phyloP scores from a whole-genome alignment of 2,113 vertebrate genomes.

The Sebastes fasciatus region DNA sequence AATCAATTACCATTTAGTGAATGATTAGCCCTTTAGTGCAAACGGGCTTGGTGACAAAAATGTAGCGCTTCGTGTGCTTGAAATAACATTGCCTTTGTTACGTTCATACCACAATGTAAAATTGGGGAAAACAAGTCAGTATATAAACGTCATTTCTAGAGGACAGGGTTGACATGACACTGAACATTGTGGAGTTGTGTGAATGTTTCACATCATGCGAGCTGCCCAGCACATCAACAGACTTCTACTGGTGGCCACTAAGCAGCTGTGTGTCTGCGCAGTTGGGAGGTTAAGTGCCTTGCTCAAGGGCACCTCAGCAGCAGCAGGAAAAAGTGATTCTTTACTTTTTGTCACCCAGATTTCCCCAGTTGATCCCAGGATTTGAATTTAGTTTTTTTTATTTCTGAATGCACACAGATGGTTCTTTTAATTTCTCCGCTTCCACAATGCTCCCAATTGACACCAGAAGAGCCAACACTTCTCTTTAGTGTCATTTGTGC shows the following conservation, averaged over 20 bases:
- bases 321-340: background rate
- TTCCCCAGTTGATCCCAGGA: background rate
- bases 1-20: no score
- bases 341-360: background rate
- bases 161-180: background rate
- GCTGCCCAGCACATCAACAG: background rate
- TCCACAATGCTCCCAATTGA: background rate
- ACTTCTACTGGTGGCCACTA: background rate
- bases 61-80: no score
- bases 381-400: background rate
- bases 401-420: background rate
- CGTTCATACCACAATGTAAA: background rate
- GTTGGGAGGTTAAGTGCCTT: conserved; percentile 56
- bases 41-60: no score
- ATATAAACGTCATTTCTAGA: background rate
- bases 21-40: no score
- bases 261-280: conserved; percentile 12
- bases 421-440: background rate
- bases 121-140: background rate
- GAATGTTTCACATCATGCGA: background rate
- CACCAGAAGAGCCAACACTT: background rate
- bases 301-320: conserved; percentile 39
- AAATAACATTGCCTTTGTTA: no score
- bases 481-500: background rate
- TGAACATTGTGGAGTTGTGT: conserved; percentile 8